Base-by-base conservation (phyloP, 2,888 invertebrate species). In the Ormyrus nitidulus region DNA sequence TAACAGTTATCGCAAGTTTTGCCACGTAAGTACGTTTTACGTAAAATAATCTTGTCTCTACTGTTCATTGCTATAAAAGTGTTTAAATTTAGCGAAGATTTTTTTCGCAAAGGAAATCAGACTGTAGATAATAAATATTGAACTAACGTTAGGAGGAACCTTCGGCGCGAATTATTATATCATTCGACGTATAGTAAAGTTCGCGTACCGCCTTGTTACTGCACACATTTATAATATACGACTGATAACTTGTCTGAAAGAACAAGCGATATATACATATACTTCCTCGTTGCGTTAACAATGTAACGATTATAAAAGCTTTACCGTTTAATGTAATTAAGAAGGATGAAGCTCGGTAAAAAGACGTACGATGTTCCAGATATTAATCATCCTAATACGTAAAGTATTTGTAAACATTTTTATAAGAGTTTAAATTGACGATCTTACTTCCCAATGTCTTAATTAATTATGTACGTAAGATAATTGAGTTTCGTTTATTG, bases 161-260 rank as follows among this genome's bases (percentile, higher is more conserved):
- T 6, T 68, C 1, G 54, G 53, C 9, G 44, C 10, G 34, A 51
- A 10, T 53, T 66, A 49, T 66, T 6, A 5, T 44, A 10, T 53
- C 11, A 11, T 34, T 34, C 44, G 9, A 44, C 9, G 10, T 58
- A 19, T 48, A 9, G n/a, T 58, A 56, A 69, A n/a, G 13, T 9
- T 58, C 7, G 10, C 6, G 34, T 34, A 73, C 46, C 34, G 44
- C 34, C 19, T 49, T 56, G n/a, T 46, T 56, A 65, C 51, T 19
- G 13, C 48, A 70, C 56, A 58, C 54, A 71, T 54, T 71, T 61
- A 46, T 56, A 34, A 34, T 34, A 64, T 44, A 34, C 13, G 73
- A 79, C 74, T 74, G 79, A 73, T 74, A 62, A 64, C 53, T 10
- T 19, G 13, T 56, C 54, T 72, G 53, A 65, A 72, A 72, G 13